Base-by-base conservation (phyloP, 2,113 vertebrate genomes). In the Spilogale gracilis region DNA sequence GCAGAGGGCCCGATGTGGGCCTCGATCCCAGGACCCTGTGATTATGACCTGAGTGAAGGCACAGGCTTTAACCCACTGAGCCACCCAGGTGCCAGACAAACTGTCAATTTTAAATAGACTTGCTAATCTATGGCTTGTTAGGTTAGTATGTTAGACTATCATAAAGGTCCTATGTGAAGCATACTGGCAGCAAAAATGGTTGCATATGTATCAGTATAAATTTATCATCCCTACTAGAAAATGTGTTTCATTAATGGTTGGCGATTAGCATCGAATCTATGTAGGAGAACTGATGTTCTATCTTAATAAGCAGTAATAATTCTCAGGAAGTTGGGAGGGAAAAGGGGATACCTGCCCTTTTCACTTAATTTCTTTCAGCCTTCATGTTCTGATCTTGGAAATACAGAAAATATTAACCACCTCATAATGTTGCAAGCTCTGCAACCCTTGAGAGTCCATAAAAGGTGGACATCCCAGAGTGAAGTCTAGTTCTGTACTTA, bases 281-380 rank as follows among this genome's bases (percentile, higher is more conserved):
- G 52, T 50, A 81, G 32, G 9, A 76, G 9, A 81, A n/a, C 17
- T 97, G 43, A 78, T 45, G 73, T 73, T 71, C 54, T 17, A 88
- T 30, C 30, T 94, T 93, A 95, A 56, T 56, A 56, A 92, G 71
- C 5, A 79, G 65, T 43, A 67, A 52, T 38, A 82, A 91, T 94
- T 87, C n/a, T 27, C 63, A 85, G 58, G 9, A 43, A 81, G 1
- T 23, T 7, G 16, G 82, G 48, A 89, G 48, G 83, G 63, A 78
- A 30, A 6, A 67, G 13, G 56, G 21, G 54, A 58, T 65, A n/a
- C 12, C 73, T 74, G 60, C 21, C 17, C 32, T 85, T 69, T 80
- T 63, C 45, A 86, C 58, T 89, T 30, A 80, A 8, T 84, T 50
- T 95, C 76, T 89, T 84, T 78, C 25, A 79, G 48, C 27, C 58